Base-by-base conservation (phyloP, 2,888 invertebrate species). In the Morinoia aosen region DNA sequence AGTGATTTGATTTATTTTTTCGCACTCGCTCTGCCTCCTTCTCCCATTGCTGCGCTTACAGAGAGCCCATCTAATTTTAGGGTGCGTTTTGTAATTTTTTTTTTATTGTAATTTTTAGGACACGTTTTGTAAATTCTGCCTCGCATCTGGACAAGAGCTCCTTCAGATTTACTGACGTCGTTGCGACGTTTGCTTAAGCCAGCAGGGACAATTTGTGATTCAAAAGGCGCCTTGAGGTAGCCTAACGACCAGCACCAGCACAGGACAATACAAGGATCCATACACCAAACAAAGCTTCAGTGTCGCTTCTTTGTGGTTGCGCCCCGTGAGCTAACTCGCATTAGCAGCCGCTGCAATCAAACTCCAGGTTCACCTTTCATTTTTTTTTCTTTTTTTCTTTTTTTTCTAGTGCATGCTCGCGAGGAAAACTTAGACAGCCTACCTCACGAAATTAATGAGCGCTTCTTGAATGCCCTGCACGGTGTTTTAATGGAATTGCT, bases 121-220 rank as follows among this genome's bases (percentile, higher is more conserved):
- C 25, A 8, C 76, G 76, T 76, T 76, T 76, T 76, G 76, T 7
- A 76, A 33, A 76, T 8, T 76, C 25, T 33, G 7, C 25, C 76
- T 76, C 76, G 25, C 76, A 76, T 16, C 76, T 76, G 76, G 76
- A 76, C 76, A 76, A 76, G 25, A 76, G 76, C 33, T 76, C 76
- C 76, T 33, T 76, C 1, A 76, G 33, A 76, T 33, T 76, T 33
- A 76, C 19, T 76, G 76, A 33, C 76, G 33, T 76, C 76, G 25
- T 33, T 76, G 25, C 76, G 25, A 33, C 76, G 33, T 33, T 76
- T 76, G 76, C 76, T 76, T 76, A 16, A 76, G 76, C 76, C 76
- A 76, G 76, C 76, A 76, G 33, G 76, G 76, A 76, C 76, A 76
- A 76, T 76, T 76, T 76, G 76, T 76, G 76, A 76, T 76, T 76